phyloP scores from a whole-genome alignment of 2,113 vertebrate species.

The Sapayoa aenigma region DNA sequence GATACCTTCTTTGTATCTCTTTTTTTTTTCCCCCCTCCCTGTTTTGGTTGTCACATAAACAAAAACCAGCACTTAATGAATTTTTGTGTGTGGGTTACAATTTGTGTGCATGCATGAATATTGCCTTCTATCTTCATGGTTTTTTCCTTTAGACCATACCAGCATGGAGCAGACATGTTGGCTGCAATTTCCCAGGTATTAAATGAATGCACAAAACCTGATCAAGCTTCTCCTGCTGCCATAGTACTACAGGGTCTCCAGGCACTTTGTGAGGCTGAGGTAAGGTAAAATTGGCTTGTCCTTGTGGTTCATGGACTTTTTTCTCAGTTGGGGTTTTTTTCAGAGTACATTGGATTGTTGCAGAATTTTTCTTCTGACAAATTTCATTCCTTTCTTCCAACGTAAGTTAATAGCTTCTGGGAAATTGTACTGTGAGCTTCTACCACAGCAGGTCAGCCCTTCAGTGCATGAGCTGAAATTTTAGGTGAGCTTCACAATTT shows the following conservation, averaged over 20 bases:
- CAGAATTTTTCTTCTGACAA: background rate
- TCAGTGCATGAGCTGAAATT: background rate
- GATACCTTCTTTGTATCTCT: background rate
- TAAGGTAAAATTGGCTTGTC: conserved; percentile 42
- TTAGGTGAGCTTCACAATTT: background rate
- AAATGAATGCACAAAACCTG: conserved; percentile 82
- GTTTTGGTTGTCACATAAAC: background rate
- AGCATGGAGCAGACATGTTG: conserved; percentile 95
- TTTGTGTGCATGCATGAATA: background rate
- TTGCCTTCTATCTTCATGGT: background rate
- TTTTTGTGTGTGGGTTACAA: background rate
- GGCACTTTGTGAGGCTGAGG: conserved; percentile 92
- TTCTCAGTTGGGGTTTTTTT: background rate
- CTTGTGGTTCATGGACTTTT: background rate
- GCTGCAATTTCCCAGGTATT: conserved; percentile 86
- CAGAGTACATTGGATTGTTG: background rate
- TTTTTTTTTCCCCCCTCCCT: background rate
- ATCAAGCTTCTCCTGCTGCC: conserved; percentile 86
- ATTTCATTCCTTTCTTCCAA: background rate
- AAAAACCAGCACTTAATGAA: background rate
- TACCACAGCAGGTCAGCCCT: background rate
- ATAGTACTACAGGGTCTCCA: conserved; percentile 89
- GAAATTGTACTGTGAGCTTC: background rate
- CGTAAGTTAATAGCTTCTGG: background rate
- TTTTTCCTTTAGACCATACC: conserved; percentile 83